These are phyloP conservation scores for Odontomyia ornata DNA, from an alignment of 2,888 invertebrate genomes.

Conservation along the genomic window DNA sequence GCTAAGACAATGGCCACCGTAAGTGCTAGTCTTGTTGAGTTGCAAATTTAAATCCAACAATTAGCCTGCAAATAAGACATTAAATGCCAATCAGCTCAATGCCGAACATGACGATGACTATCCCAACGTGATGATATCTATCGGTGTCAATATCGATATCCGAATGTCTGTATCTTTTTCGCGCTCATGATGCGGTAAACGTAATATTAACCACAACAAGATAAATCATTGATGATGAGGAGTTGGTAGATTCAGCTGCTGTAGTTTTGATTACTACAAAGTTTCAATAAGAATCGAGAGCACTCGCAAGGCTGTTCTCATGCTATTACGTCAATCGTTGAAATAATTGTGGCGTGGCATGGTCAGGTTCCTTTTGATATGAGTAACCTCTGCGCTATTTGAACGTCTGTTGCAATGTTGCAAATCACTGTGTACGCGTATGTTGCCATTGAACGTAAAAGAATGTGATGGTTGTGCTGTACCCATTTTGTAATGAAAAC, in stretches of 20 bases:
- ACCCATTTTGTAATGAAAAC: no score
- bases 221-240: not conserved
- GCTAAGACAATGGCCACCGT: not conserved
- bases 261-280: not conserved
- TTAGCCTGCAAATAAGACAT: slow-evolving; percentile 16
- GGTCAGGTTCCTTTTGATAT: no score
- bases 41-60: not conserved
- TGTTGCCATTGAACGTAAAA: no score
- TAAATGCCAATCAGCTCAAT: slow-evolving; percentile 28
- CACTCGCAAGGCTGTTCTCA: slow-evolving; percentile 15
- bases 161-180: slow-evolving; percentile 12
- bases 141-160: slow-evolving; percentile 35
- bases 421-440: no score
- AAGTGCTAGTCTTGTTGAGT: not conserved
- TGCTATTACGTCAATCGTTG: slow-evolving; percentile 6
- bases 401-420: no score
- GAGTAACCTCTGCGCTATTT: no score
- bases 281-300: not conserved
- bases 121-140: slow-evolving; percentile 12
- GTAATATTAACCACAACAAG: not conserved
- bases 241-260: not conserved
- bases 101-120: slow-evolving; percentile 15
- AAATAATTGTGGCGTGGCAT: not conserved
- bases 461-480: no score
- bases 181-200: not conserved